phyloP scores from a whole-genome alignment of 2,797 vertebrate species.

The Lepidocolaptes lacrymiger region DNA sequence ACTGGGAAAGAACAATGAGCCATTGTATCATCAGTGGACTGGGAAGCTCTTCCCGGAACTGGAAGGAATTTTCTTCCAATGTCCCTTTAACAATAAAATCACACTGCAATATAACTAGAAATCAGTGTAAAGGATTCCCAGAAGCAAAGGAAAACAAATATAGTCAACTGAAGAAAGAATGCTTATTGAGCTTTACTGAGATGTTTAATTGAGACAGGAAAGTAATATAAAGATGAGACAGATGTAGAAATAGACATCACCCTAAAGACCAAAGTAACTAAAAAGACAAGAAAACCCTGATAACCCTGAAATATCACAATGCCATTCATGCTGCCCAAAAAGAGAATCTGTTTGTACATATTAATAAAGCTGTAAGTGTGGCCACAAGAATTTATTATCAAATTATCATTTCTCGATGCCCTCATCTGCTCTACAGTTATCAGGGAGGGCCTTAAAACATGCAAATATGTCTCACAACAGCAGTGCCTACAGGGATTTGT shows the following conservation, averaged over 20 bases:
- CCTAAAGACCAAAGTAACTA: neutral
- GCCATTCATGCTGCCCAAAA: neutral
- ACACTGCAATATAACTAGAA: neutral
- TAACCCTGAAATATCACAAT: neutral
- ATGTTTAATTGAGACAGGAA: neutral
- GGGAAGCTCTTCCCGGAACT: neutral
- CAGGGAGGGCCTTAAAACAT: neutral
- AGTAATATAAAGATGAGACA: neutral
- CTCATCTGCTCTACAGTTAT: neutral
- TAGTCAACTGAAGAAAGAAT: neutral
- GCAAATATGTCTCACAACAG: neutral
- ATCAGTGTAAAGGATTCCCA: neutral
- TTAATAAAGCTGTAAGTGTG: neutral
- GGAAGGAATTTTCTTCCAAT: neutral
- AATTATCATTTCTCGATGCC: neutral
- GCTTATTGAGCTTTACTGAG: neutral
- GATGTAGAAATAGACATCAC: neutral
- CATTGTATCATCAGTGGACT: neutral
- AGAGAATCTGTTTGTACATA: neutral
- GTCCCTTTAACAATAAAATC: neutral
- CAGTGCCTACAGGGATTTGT: neutral
- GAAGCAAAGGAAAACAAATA: neutral
- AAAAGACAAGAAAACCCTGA: neutral
- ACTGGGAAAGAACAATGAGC: neutral
- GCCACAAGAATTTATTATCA: neutral